These are phyloP conservation scores for Drosophila ficusphila DNA, from an alignment of 1,140 invertebrate genomes.

Conservation along the genomic window DNA sequence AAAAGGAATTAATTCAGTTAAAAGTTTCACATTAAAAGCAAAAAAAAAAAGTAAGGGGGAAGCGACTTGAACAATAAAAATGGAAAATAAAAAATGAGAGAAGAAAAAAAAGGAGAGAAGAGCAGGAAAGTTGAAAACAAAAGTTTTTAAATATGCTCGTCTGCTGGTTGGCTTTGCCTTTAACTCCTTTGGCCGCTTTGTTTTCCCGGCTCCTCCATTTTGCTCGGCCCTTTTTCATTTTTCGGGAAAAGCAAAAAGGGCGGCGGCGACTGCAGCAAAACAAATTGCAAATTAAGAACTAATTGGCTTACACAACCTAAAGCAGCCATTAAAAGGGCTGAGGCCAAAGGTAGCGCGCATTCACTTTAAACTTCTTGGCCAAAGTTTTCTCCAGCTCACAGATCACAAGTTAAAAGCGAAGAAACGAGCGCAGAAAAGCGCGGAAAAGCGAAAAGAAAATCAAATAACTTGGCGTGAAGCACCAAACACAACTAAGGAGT, in stretches of 20 bases:
- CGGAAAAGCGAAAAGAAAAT: constrained; percentile 41
- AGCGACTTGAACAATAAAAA: constrained; percentile 57
- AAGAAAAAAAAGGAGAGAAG: constrained; percentile 13
- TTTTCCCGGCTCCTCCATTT: constrained; percentile 30
- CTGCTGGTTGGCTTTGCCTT: constrained; percentile 72
- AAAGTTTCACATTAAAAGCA: constrained; percentile 76
- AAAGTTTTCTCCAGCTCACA: constrained; percentile 53
- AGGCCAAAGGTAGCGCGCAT: constrained; percentile 41
- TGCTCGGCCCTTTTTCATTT: constrained; percentile 20
- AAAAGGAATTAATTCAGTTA: constrained; percentile 82
- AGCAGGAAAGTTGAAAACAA: constrained; percentile 72
- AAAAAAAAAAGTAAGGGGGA: constrained; percentile 36
- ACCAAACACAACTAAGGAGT: constrained; percentile 30
- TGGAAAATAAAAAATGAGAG: constrained; percentile 27
- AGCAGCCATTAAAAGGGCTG: constrained; percentile 74
- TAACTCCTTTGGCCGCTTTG: constrained; percentile 65
- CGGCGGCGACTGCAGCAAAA: constrained; percentile 69
- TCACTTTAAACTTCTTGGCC: constrained; percentile 72
- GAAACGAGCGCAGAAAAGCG: not conserved
- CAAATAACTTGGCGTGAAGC: constrained; percentile 55
- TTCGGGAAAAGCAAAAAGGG: not conserved
- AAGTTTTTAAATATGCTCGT: constrained; percentile 83
- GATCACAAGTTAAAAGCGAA: constrained; percentile 42
- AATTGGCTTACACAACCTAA: constrained; percentile 82
- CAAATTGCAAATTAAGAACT: constrained; percentile 83